Evolutionary conservation across 2,113 vertebrate species (phyloP).

Genomic region (Antigone vipio): DNA sequence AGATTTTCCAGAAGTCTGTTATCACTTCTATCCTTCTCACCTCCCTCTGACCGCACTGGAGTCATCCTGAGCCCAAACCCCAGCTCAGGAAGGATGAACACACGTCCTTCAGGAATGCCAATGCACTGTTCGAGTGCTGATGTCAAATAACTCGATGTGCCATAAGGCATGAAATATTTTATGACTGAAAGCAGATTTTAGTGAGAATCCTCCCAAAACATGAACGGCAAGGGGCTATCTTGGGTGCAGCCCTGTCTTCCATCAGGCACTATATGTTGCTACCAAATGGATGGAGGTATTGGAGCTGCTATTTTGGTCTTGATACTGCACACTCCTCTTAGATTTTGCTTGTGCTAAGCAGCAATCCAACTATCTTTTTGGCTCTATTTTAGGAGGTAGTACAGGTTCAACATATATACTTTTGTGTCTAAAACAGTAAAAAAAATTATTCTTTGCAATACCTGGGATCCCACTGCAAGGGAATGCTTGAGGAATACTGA

Average conservation of each 20-base stretch:
- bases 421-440: background rate
- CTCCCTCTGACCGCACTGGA: background rate
- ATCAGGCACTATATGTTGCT: background rate
- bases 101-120: background rate
- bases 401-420: background rate
- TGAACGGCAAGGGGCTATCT: background rate
- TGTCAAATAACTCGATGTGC: background rate
- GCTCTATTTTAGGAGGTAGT: background rate
- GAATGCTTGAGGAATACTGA: background rate
- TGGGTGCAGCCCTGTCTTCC: background rate
- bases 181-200: background rate
- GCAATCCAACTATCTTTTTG: background rate
- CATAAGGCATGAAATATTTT: background rate
- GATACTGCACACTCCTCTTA: background rate
- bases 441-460: background rate
- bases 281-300: background rate
- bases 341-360: background rate
- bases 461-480: background rate
- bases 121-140: background rate
- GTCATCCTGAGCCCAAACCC: background rate
- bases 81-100: background rate
- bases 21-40: background rate
- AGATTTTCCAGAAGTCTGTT: background rate
- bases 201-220: background rate
- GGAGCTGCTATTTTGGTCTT: background rate